A percentile compares a stretch with the other conserved stretches of the same genome.
Conservation (phyloP, 2,888 invertebrate genomes). For the Priocnemis perturbator region DNA sequence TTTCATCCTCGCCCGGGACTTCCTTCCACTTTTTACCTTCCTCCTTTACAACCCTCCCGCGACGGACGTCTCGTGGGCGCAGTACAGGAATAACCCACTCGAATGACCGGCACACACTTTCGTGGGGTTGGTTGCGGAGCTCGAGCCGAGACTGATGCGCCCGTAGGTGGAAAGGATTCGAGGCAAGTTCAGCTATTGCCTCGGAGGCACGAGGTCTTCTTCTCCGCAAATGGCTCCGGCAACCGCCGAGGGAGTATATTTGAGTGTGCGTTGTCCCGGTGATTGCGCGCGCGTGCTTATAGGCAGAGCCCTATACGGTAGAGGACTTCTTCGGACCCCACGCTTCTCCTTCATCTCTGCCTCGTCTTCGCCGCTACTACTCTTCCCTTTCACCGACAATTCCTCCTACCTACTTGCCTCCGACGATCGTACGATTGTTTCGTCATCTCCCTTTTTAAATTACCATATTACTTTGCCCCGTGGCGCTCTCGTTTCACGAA, state of each 20-base stretch:
- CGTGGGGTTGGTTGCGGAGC: too few relatives aligned
- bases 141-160: too few relatives aligned
- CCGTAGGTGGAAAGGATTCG: conserved; percentile 19
- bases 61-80: not conserved
- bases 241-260: conserved; percentile 29
- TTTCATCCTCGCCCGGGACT: conserved; percentile 5
- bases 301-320: too few relatives aligned
- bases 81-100: not conserved
- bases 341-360: too few relatives aligned
- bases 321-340: too few relatives aligned
- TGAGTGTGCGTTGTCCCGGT: not conserved
- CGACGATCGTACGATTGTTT: too few relatives aligned
- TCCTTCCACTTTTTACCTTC: conserved; percentile 19
- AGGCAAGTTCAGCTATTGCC: conserved; percentile 41
- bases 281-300: too few relatives aligned
- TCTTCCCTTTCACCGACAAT: too few relatives aligned
- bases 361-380: too few relatives aligned
- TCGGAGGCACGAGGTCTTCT: conserved; percentile 30
- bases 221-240: conserved; percentile 15
- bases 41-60: conserved; percentile 6
- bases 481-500: conserved; percentile 15
- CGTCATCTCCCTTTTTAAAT: too few relatives aligned
- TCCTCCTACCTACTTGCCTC: too few relatives aligned
- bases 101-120: not conserved
- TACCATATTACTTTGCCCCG: not conserved